Conservation (phyloP, 2,888 invertebrate species). For the Andrena chrysosceles region DNA sequence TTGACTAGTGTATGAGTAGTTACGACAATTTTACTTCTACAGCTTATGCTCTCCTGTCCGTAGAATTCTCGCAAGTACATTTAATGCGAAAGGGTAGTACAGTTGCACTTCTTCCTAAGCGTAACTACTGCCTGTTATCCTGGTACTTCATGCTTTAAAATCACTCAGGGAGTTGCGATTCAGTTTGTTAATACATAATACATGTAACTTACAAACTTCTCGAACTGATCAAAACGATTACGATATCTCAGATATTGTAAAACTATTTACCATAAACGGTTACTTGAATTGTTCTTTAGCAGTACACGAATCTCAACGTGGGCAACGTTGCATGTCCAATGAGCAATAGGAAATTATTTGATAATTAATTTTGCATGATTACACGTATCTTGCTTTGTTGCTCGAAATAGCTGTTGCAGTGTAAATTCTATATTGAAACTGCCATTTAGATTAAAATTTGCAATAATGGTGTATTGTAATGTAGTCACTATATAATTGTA, state of each 20-base stretch:
- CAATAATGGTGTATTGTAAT: not conserved
- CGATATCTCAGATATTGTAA: not conserved
- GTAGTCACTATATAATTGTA: not conserved
- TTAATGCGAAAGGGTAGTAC: slow-evolving; percentile 24
- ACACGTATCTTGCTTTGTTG: not conserved
- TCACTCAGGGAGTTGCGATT: slow-evolving; percentile 38
- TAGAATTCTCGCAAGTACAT: slow-evolving; percentile 26
- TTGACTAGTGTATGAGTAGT: slow-evolving; percentile 17
- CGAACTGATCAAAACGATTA: not conserved
- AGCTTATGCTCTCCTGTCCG: slow-evolving; percentile 26
- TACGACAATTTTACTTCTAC: slow-evolving; percentile 6
- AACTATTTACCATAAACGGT: not conserved
- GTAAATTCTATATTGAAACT: not conserved
- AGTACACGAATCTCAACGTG: not conserved
- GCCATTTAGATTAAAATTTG: not conserved
- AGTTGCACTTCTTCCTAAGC: not conserved
- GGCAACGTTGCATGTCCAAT: not conserved
- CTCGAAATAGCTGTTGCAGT: not conserved
- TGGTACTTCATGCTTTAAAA: slow-evolving; percentile 38
- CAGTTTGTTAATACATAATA: slow-evolving; percentile 20
- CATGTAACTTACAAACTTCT: not conserved
- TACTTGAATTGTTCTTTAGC: not conserved
- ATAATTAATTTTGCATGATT: not conserved
- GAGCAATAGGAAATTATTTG: not conserved
- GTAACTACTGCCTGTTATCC: slow-evolving; percentile 14